Evolutionary conservation across 2,113 vertebrate species (phyloP).

Genomic region (Saiga tatarica): DNA sequence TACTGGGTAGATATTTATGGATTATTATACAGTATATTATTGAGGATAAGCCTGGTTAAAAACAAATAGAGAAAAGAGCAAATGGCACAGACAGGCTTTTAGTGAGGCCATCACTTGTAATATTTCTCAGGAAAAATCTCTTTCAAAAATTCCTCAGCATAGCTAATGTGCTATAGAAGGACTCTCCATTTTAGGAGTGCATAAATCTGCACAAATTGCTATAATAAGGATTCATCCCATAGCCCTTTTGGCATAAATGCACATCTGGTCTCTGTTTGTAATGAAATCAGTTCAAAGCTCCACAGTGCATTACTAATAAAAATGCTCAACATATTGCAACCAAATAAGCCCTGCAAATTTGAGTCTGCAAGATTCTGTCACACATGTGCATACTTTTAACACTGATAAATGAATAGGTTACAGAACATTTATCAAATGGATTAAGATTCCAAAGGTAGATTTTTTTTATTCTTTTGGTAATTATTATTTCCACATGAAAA

Average conservation of each 20-base stretch:
- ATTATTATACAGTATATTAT: conserved; percentile 37
- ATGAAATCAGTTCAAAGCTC: conserved; percentile 81
- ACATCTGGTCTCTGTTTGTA: conserved; percentile 84
- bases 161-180: conserved; percentile 8
- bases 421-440: conserved; percentile 74
- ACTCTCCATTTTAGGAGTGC: conserved; percentile 46
- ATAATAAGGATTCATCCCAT: conserved; percentile 79
- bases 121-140: neutral
- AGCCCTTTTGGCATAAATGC: conserved; percentile 76
- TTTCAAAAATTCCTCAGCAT: conserved; percentile 9
- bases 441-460: conserved; percentile 58
- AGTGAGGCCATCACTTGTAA: conserved; percentile 37
- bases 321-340: conserved; percentile 79
- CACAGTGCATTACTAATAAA: conserved; percentile 81
- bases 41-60: conserved; percentile 57
- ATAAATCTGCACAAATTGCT: conserved; percentile 78
- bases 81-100: conserved; percentile 50
- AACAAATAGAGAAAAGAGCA: conserved; percentile 50
- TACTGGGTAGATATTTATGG: neutral
- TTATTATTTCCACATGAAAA: conserved; percentile 46
- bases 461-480: neutral
- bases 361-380: conserved; percentile 72
- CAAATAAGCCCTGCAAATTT: conserved; percentile 75
- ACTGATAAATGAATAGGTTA: conserved; percentile 77
- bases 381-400: conserved; percentile 75